phyloP scores from a whole-genome alignment of 1,140 invertebrate species.

The honey bee (Apis mellifera) region Amel_HAv3.1 CM009938.2:4809501-4810000 shows the following conservation, averaged over 20 bases:
- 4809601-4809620: no score
- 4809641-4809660: no score
- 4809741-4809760: neutral
- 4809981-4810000: conserved; percentile 24
- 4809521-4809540: no score
- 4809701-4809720: neutral
- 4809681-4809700: neutral
- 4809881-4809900: neutral
- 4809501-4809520: no score
- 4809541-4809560: no score
- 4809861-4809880: neutral
- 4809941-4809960: conserved; percentile 26
- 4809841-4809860: neutral
- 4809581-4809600: no score
- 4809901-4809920: conserved; percentile 7
- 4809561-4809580: no score
- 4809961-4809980: conserved; percentile 28
- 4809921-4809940: conserved; percentile 45
- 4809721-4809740: neutral
- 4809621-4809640: no score
- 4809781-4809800: neutral
- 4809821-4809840: neutral
- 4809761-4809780: neutral
- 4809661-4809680: no score
- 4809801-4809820: neutral